These are phyloP conservation scores for Lasioglossum malachurum DNA, from an alignment of 2,888 invertebrate genomes.

Conservation along the genomic window DNA sequence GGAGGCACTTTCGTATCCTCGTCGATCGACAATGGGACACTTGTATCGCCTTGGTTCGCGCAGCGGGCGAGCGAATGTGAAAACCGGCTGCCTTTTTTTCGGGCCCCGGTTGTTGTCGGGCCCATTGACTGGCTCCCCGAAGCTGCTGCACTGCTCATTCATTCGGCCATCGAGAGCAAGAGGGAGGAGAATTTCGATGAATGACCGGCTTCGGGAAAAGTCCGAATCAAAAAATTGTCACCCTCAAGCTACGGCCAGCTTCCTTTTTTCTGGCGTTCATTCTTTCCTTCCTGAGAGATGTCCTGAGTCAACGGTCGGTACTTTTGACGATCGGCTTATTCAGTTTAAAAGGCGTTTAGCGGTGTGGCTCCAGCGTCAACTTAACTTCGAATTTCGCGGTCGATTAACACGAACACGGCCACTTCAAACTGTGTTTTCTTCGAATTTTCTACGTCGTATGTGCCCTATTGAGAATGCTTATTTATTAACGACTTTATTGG, in stretches of 20 bases:
- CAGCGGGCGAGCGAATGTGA: slow-evolving; percentile 66
- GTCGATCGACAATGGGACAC: slow-evolving; percentile 80
- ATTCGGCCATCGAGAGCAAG: slow-evolving; percentile 45
- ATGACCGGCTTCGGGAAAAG: slow-evolving; percentile 57
- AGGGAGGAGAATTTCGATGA: slow-evolving; percentile 46
- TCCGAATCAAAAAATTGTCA: slow-evolving; percentile 69
- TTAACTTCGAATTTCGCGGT: slow-evolving; percentile 55
- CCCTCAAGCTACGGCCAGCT: slow-evolving; percentile 43
- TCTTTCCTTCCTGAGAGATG: slow-evolving; percentile 17
- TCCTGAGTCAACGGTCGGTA: slow-evolving; percentile 29
- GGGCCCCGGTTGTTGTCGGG: slow-evolving; percentile 26
- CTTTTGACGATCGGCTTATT: slow-evolving; percentile 43
- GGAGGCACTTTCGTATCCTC: slow-evolving; percentile 74
- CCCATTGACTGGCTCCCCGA: slow-evolving; percentile 32
- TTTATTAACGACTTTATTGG: not conserved
- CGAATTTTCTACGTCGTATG: not conserved
- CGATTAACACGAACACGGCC: slow-evolving; percentile 26
- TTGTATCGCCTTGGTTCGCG: slow-evolving; percentile 78
- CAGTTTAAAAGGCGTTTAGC: slow-evolving; percentile 51
- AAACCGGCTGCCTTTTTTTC: slow-evolving; percentile 69
- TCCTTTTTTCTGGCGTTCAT: slow-evolving; percentile 40
- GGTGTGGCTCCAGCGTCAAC: slow-evolving; percentile 13
- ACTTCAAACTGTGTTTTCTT: not conserved
- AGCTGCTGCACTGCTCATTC: slow-evolving; percentile 48
- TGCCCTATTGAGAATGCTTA: not conserved